Percentiles rank a stretch among this genome's conserved stretches.
phyloP scores from a whole-genome alignment of 2,797 vertebrate genomes.

The Amazona ochrocephala region DNA sequence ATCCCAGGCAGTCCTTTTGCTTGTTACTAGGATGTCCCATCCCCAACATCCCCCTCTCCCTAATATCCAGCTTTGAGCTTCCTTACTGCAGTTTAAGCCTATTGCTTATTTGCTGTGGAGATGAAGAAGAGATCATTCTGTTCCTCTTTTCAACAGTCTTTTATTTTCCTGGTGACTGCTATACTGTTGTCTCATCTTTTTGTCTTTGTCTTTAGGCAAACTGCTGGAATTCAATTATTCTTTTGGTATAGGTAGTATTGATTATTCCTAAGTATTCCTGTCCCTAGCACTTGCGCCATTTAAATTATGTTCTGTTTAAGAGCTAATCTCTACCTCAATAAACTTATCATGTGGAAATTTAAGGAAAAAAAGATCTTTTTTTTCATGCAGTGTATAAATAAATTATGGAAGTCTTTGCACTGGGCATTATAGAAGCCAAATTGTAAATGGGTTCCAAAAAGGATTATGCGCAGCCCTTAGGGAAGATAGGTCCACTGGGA shows the following conservation, averaged over 20 bases:
- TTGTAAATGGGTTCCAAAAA: neutral
- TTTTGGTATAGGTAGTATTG: slow-evolving; percentile 46
- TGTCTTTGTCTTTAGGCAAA: slow-evolving; percentile 47
- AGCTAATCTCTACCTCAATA: neutral
- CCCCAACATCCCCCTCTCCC: neutral
- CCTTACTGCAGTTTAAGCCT: neutral
- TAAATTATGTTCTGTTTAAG: neutral
- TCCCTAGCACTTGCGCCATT: neutral
- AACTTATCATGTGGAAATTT: neutral
- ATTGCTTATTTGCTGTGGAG: neutral
- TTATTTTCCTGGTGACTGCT: slow-evolving; percentile 44
- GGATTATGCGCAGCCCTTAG: neutral
- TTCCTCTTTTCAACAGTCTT: neutral
- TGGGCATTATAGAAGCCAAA: neutral
- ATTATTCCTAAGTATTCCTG: slow-evolving; percentile 33
- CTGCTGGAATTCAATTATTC: slow-evolving; percentile 50
- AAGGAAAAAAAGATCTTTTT: neutral
- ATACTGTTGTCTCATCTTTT: neutral
- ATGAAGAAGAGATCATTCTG: neutral
- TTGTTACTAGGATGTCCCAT: neutral
- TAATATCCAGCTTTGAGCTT: neutral
- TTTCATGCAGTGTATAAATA: neutral
- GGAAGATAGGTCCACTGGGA: neutral
- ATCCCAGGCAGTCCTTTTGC: neutral
- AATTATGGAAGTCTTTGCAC: neutral